Base-by-base conservation (phyloP, 2,113 vertebrate genomes). In the Forbesichthys papilliferus region DNA sequence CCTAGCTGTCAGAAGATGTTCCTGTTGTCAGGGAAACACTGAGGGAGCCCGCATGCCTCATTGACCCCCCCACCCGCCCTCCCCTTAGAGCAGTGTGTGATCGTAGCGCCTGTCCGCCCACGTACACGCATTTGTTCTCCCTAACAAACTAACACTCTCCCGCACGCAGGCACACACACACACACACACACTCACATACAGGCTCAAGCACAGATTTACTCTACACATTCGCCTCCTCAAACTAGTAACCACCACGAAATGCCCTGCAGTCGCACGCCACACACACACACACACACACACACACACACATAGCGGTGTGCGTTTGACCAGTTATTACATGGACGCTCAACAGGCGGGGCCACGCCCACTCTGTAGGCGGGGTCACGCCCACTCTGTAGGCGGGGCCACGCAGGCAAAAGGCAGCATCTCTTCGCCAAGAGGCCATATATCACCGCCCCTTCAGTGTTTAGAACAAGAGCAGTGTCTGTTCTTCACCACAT, bases 21-120 rank as follows among this genome's bases (percentile, higher is more conserved):
- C 27, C 27, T 27, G 27, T 27, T 27, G 27, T 27, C 27, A 27
- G 27, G 27, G 27, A 27, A 27, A 49, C 48, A 49, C 49, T 11
- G 16, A 48, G 33, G 11, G 53, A 48, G 5, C n/a, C 42, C n/a
- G 20, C 46, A 48, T 20, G 14, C 48, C 49, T 10, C 13, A 20
- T 20, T 20, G 20, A 27, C 11, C 0, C 49, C 13, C 11, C 65
- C 59, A 14, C 54, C 69, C 64, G 6, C 68, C 70, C 74, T 69
- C 72, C 3, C 52, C 52, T 58, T 5, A 70, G 70, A 71, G 61
- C 52, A 71, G 49, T 64, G 11, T 69, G 73, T 34, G 69, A 72
- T 56, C 6, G 51, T n/a, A 69, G 51, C 65, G 61, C 64, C 36
- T 18, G 71, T 66, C 61, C 55, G 69, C 58, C 58, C 53, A 66